Base-by-base conservation (phyloP, 2,888 invertebrate genomes). In the Lucinisca nassula region DNA sequence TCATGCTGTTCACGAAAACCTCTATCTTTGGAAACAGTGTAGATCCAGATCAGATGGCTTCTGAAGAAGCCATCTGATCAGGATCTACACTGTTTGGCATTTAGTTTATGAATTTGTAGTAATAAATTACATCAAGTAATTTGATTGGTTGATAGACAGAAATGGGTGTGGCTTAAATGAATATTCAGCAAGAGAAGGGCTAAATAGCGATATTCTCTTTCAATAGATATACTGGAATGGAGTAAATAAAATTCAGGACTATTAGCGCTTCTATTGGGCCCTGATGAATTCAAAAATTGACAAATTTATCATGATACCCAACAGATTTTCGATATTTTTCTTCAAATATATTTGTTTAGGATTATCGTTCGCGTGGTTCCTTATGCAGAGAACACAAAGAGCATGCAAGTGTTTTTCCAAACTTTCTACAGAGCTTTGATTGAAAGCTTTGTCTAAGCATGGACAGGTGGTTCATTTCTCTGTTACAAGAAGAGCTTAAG, bases 251-350 rank as follows among this genome's bases (percentile, higher is more conserved):
- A 73, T 61, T 79, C 21, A 35, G 67, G 24, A 35, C 17, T 30
- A 35, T 35, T 35, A 35, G 24, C 17, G 21, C 4, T 14, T 17
- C 35, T 35, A 61, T 4, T n/a, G 17, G 35, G 10, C 67, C 10
- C 35, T 76, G 85, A 86, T 79, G 84, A 86, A 89, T 84, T 82
- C 45, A 86, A 70, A 58, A 51, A 86, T 79, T 81, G 89, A 84
- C 86, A 89, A 89, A 84, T 86, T 84, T 86, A 84, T 84, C 89
- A 89, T 86, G 84, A 85, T 82, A 86, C 70, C 75, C 51, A 86
- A 85, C 67, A 83, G 74, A 77, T 81, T 84, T 88, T 86, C 84
- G 79, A 89, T 86, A 55, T 89, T 86, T 76, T 79, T 55, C 79
- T 84, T 76, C 82, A 79, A 79, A 76, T 82, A 32, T 89, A 80